Percentiles rank a stretch among this genome's conserved stretches.
These are phyloP conservation scores for Catalaphyllia jardinei DNA, from an alignment of 64 coral and sea anemone genomes.

Conservation along the genomic window DNA sequence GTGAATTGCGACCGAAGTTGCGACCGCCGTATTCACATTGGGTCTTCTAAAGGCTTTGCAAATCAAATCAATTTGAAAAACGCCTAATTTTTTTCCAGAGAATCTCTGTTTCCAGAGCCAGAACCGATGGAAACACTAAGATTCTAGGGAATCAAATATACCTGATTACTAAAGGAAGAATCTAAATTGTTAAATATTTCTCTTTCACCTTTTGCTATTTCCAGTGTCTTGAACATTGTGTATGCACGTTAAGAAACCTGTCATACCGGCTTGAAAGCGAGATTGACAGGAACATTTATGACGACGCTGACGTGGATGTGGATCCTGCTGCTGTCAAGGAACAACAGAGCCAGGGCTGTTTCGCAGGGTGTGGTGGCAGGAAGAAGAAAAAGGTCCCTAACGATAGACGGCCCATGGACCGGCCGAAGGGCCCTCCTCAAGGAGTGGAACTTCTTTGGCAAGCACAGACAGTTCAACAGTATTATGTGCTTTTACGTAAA, in stretches of 20 bases:
- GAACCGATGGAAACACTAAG: neutral
- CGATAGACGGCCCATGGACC: slow-evolving; percentile 56
- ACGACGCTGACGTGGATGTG: slow-evolving; percentile 78
- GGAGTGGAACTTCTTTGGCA: slow-evolving; percentile 84
- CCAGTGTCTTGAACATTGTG: slow-evolving; percentile 83
- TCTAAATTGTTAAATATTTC: neutral
- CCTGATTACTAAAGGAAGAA: neutral
- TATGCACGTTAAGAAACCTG: slow-evolving; percentile 85
- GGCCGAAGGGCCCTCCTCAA: slow-evolving; percentile 56
- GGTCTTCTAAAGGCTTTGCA: neutral
- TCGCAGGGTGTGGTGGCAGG: slow-evolving; percentile 87
- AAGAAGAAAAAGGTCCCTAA: slow-evolving; percentile 74
- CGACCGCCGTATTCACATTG: neutral
- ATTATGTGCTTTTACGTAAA: slow-evolving; percentile 64
- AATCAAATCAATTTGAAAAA: neutral
- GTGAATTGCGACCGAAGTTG: neutral
- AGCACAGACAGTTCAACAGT: slow-evolving; percentile 76
- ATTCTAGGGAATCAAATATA: neutral
- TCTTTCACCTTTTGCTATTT: neutral
- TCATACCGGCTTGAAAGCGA: slow-evolving; percentile 89
- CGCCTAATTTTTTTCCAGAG: neutral
- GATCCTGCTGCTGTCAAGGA: slow-evolving; percentile 80
- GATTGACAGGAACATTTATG: slow-evolving; percentile 72
- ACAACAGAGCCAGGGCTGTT: slow-evolving; percentile 91
- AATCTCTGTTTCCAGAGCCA: neutral